Percentiles rank a stretch among this genome's conserved stretches.
Conservation (phyloP, 2,113 vertebrate genomes). For the Spea bombifrons region DNA sequence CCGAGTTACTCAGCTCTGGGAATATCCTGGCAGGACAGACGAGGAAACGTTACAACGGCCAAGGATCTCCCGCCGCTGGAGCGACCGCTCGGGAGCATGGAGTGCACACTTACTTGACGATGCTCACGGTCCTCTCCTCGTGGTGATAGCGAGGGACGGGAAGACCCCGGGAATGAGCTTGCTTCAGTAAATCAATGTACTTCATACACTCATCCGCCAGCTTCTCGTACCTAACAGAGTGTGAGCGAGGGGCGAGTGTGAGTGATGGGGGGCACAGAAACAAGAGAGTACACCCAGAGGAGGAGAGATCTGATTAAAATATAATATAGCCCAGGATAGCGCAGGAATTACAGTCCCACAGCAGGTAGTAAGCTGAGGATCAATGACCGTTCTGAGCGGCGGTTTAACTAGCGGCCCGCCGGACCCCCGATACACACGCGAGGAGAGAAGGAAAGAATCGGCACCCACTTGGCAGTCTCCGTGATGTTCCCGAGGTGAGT, state of each 20-base stretch:
- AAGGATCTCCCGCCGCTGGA: too few relatives aligned
- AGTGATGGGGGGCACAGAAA: background rate
- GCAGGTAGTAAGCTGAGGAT: background rate
- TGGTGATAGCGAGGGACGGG: conserved; percentile 73
- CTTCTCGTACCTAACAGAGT: conserved; percentile 71
- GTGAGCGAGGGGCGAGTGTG: background rate
- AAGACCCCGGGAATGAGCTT: conserved; percentile 70
- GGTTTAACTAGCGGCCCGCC: background rate
- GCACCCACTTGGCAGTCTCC: conserved; percentile 80
- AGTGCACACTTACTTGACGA: conserved; percentile 71
- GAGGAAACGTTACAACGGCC: too few relatives aligned
- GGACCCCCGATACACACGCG: background rate
- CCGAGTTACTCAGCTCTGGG: conserved; percentile 71
- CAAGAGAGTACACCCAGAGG: background rate
- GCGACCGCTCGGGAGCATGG: background rate
- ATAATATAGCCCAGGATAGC: too few relatives aligned
- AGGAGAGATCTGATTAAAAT: background rate
- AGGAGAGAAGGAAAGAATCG: background rate
- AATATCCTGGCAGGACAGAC: conserved; percentile 65
- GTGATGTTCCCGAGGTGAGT: conserved; percentile 74
- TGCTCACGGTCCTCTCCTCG: conserved; percentile 83
- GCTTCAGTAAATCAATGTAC: conserved; percentile 76
- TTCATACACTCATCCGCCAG: conserved; percentile 76
- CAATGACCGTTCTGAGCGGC: too few relatives aligned
- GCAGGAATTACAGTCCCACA: background rate